Percentiles rank a stretch among this genome's conserved stretches.
phyloP scores from a whole-genome alignment of 2,888 invertebrate genomes.

The Hyposoter didymator region DNA sequence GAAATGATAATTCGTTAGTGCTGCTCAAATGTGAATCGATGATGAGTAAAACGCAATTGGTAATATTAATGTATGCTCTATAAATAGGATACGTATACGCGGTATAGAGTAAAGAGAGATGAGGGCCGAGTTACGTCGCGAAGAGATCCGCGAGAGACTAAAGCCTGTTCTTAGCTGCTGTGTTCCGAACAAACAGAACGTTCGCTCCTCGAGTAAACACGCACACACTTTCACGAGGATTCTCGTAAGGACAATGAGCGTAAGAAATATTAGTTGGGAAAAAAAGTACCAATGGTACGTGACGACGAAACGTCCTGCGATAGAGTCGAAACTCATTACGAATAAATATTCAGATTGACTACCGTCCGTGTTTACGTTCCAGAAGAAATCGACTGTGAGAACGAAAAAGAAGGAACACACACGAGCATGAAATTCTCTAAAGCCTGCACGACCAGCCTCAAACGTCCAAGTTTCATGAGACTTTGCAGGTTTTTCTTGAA shows the following conservation, averaged over 20 bases:
- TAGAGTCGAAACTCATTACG: constrained; percentile 72
- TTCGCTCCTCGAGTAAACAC: constrained; percentile 67
- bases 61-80: constrained; percentile 44
- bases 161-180: constrained; percentile 69
- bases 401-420: constrained; percentile 1
- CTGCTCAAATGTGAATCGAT: constrained; percentile 5
- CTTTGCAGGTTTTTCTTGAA: constrained; percentile 26
- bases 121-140: neutral
- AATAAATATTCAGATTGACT: constrained; percentile 77
- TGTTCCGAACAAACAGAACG: constrained; percentile 76
- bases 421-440: constrained; percentile 38
- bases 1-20: neutral
- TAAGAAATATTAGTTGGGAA: constrained; percentile 21
- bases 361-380: constrained; percentile 66
- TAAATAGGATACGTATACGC: constrained; percentile 45
- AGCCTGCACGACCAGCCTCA: constrained; percentile 53
- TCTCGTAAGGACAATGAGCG: constrained; percentile 33
- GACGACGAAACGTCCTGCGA: constrained; percentile 56
- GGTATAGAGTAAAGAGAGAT: constrained; percentile 29
- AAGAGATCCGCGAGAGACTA: constrained; percentile 30
- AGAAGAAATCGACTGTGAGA: neutral
- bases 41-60: constrained; percentile 33
- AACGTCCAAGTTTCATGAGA: constrained; percentile 18
- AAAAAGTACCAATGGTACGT: constrained; percentile 51
- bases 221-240: constrained; percentile 26